Evolutionary conservation across 2,888 invertebrate genomes (phyloP).

Genomic region (Acanthosepion lycidas): DNA sequence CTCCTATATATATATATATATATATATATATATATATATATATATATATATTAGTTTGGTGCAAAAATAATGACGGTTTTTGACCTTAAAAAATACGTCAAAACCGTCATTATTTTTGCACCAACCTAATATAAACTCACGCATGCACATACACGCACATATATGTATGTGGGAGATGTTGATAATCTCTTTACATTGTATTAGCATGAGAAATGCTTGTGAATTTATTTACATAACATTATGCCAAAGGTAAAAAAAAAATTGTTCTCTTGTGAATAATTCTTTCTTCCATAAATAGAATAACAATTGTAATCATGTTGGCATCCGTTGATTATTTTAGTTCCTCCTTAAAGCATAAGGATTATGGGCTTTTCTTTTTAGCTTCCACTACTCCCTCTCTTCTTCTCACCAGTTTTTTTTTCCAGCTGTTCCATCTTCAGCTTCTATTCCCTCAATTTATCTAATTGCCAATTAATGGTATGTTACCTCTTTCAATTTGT

Average conservation of each 20-base stretch:
- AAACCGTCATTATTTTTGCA: no score
- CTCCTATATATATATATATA: not conserved
- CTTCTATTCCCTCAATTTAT: not conserved
- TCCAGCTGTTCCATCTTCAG: not conserved
- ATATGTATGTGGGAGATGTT: no score
- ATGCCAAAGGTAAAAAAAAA: not conserved
- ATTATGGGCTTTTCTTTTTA: not conserved
- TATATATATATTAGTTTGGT: no score
- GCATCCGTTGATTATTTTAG: not conserved
- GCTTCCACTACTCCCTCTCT: not conserved
- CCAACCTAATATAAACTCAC: no score
- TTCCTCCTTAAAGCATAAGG: not conserved
- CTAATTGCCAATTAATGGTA: constrained; percentile 9
- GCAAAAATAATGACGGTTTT: no score
- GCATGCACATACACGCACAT: no score
- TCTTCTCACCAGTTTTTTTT: not conserved
- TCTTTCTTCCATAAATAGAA: constrained; percentile 11
- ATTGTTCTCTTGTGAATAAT: not conserved
- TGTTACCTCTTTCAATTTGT: not conserved
- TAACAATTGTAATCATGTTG: not conserved
- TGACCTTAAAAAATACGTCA: no score
- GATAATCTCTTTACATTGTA: not conserved
- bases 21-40: not conserved
- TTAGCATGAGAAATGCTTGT: not conserved
- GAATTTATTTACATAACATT: not conserved